Base-by-base conservation (phyloP, 2,888 invertebrate species). In the Lordiphosa andalusiaca region DNA sequence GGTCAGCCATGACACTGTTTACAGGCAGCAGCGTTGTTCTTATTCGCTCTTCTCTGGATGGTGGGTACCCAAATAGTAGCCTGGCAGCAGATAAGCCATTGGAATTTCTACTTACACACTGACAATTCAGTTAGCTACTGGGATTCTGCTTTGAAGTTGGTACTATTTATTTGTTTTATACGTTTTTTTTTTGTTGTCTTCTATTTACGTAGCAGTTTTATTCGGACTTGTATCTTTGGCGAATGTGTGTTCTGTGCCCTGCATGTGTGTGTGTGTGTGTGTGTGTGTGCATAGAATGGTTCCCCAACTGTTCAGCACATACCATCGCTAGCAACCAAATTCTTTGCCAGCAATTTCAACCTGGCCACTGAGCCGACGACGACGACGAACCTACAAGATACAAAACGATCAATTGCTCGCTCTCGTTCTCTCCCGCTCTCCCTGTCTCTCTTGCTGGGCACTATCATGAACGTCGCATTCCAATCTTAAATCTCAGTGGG, bases 401-500 rank as follows among this genome's bases (percentile, higher is more conserved):
- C 71, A 71, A 72, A 72, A 64, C 64, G 67, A 61, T 71, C 72
- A 44, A 44, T 44, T 33, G 33, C 51, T 37, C 23, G 51, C 57
- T 40, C 37, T 46, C 40, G 36, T 38, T 46, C 46, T 47, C 51
- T 53, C 51, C 50, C 48, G 40, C 51, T 60, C 23, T 47, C 40
- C 40, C 44, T 35, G 50, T 49, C 49, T 50, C 23, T 25, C 37
- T 40, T 35, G 38, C 41, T 30, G n/a, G 33, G 49, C 39, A 42
- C 65, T 82, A 82, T 82, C 85, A 71, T 66, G 68, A 62, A 76
- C 62, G 71, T 71, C 80, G 85, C 85, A 85, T 84, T 84, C 84
- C 84, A 81, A 84, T 85, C 84, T 81, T 68, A 84, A 84, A 85
- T 85, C 85, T 84, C 85, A 70, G 82, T 77, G 74, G 70, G 69